These are phyloP conservation scores for Laupala kohalensis DNA, from an alignment of 1,140 invertebrate species.

Conservation along the genomic window DNA sequence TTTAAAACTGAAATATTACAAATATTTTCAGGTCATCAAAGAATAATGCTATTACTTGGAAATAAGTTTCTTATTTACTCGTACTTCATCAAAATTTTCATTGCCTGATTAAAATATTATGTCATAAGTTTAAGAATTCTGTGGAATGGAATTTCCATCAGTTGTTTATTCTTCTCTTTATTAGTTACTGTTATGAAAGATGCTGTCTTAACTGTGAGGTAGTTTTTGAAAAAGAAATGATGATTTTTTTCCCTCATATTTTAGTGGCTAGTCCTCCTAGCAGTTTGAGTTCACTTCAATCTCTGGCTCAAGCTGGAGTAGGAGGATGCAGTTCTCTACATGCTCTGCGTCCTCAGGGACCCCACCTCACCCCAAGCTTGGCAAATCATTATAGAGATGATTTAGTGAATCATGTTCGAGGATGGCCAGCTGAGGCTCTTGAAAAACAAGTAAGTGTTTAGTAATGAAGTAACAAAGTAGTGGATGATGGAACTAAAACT, in stretches of 20 bases:
- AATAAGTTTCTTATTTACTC: too few species aligned
- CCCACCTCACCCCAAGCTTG: constrained; percentile 73
- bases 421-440: constrained; percentile 81
- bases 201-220: too few species aligned
- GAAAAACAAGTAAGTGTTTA: constrained; percentile 70
- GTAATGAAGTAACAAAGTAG: neutral
- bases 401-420: constrained; percentile 77
- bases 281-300: constrained; percentile 37
- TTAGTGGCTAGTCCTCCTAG: constrained; percentile 34
- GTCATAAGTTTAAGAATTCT: too few species aligned
- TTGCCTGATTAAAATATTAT: too few species aligned
- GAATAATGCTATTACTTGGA: too few species aligned
- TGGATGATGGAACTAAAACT: neutral
- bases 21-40: too few species aligned
- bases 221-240: too few species aligned
- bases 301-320: constrained; percentile 33
- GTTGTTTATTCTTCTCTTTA: too few species aligned
- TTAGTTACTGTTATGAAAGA: too few species aligned
- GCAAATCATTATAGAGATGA: constrained; percentile 85
- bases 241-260: neutral
- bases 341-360: constrained; percentile 32
- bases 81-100: too few species aligned
- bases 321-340: constrained; percentile 34
- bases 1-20: too few species aligned
- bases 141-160: too few species aligned